Percentiles rank a stretch among this genome's conserved stretches.
Conservation (phyloP, 2,888 invertebrate species). For the Pimpla rufipes region DNA sequence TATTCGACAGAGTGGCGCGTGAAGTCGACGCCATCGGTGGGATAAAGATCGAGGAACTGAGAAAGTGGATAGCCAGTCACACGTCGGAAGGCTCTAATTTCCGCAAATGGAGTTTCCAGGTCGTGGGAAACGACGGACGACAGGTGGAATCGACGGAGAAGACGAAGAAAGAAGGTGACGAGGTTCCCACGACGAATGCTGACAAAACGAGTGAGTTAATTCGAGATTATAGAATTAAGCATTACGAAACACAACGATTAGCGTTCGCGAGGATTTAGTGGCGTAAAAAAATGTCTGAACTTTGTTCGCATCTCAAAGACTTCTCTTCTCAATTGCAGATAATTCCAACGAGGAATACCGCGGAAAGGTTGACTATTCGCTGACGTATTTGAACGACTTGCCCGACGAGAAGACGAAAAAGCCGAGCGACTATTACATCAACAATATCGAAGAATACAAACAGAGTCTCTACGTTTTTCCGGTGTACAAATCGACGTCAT, state of each 20-base stretch:
- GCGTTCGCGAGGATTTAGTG: no score
- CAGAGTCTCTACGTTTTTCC: conserved; percentile 74
- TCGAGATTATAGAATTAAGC: not conserved
- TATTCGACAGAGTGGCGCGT: conserved; percentile 91
- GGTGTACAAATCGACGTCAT: conserved; percentile 59
- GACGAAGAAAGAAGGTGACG: not conserved
- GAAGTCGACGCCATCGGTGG: conserved; percentile 88
- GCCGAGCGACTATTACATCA: conserved; percentile 72
- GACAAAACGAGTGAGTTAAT: conserved; percentile 40
- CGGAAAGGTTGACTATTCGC: conserved; percentile 67
- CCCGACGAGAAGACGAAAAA: conserved; percentile 68
- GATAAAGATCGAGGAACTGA: conserved; percentile 83
- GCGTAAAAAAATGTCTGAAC: no score
- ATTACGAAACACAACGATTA: no score
- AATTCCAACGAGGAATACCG: conserved; percentile 42
- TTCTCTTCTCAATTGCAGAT: conserved; percentile 51
- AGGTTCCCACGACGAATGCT: conserved; percentile 14
- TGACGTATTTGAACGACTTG: conserved; percentile 74
- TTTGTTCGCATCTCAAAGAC: no score
- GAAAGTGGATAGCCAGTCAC: conserved; percentile 77
- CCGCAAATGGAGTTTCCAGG: conserved; percentile 81
- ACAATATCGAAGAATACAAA: conserved; percentile 77
- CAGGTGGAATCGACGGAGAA: conserved; percentile 40
- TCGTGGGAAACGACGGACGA: conserved; percentile 74
- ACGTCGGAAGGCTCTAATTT: conserved; percentile 75